Evolutionary conservation across 2,888 invertebrate genomes (phyloP), one percentile per base, ranked within the genome.

Genomic region (Nesidiocoris tenuis): DNA sequence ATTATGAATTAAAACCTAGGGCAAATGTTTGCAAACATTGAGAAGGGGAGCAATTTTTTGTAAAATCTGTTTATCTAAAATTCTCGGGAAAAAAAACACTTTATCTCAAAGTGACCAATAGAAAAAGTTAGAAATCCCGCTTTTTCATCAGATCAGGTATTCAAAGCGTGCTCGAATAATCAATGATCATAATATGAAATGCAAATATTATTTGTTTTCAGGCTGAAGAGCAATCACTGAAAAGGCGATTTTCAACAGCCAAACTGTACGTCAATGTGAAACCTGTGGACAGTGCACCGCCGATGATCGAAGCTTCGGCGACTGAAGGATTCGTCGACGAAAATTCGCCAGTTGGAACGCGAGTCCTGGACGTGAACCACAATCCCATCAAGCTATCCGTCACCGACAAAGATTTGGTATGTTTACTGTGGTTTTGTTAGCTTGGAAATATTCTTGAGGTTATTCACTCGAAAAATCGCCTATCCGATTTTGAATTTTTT

Each of bases 241-340:
- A 90, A 0, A 90, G 89, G 81, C 86, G 94, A 57, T 94, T 90
- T 76, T 91, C 95, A 0, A 93, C 91, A 22, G 94, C 94, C 0
- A 94, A 93, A 83, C 84, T 95, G 70, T 88, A 88, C 1, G 90
- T 96, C 75, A 90, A 90, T 55, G 93, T 95, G 0, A 90, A 93
- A 78, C 93, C 94, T 0, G 93, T 94, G 0, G 95, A 95, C 83
- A 90, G 93, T 17, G 91, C 91, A 84, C 94, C 94, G 0, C 95
- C 95, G 0, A 89, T 90, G 22, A 91, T 95, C 70, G 85, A 86
- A 2, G 88, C 92, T 0, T 88, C 91, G 0, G 86, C 90, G 0
- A 86, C 88, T 19, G 91, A 92, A 81, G 94, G 94, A 0, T 88
- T 87, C 81, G 94, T 95, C 0, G 90, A 93, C 81, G 95, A 95